Evolutionary conservation across 1,140 invertebrate species (phyloP), one percentile per base, ranked within the genome.

Genomic region (Oncopeltus fasciatus): DNA sequence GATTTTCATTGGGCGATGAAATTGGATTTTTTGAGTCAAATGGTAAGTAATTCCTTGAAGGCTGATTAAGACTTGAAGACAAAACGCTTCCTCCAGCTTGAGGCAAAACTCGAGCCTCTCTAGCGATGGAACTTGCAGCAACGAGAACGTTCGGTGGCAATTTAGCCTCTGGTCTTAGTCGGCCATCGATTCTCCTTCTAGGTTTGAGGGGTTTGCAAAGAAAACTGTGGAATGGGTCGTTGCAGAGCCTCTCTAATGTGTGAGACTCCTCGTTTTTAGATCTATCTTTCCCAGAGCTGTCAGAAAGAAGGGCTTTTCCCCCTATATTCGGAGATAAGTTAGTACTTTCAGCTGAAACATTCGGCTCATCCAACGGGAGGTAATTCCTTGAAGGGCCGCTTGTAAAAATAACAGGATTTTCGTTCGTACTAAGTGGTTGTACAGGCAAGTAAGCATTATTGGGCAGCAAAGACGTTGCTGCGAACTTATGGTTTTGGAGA

Each of bases 151-250:
- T 33, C 0, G 62, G 59, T 29, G 65, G 65, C 1, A 66, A 20
- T 20, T 46, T 57, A 28, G 65, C 65, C 16, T 57, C 61, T 26
- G 59, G 59, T 31, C 65, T 61, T 20, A 66, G 18, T 9, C 51
- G 57, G 20, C 65, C 65, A 57, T 61, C 63, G 12, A 64, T 61
- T 27, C 62, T 61, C 27, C 57, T 64, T 8, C 44, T 47, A 8
- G 26, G 21, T 24, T 60, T 61, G 8, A 64, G 51, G 9, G 65
- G 65, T 26, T 66, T 66, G 31, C 65, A 66, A 11, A 66, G 20
- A 33, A 66, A 66, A 38, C 65, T 66, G 33, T 66, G 65, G 43
- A 66, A 66, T 3, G 65, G 61, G 38, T 66, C 65, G 31, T 63
- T 66, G 21, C 65, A 66, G 18, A 66, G 44, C 28, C 59, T 51